Conservation (phyloP, 2,797 vertebrate genomes). For the Bufotes viridis region DNA sequence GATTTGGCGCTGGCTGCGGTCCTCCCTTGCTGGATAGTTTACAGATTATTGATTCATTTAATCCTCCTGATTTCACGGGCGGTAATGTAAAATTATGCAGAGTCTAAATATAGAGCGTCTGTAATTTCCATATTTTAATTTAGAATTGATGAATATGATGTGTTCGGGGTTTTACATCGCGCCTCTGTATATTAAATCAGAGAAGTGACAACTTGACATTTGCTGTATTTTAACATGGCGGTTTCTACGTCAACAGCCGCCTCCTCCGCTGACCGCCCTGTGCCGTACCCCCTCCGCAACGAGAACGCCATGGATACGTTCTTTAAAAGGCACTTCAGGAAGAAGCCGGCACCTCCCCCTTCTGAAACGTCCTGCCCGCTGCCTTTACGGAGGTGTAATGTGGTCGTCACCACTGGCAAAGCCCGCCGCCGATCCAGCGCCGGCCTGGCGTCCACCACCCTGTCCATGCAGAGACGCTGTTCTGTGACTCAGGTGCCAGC, state of each 20-base stretch:
- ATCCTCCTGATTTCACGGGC: not conserved
- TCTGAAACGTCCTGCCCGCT: conserved; percentile 1
- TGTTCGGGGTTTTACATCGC: not conserved
- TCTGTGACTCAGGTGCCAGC: conserved; percentile 75
- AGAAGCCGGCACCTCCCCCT: conserved; percentile 66
- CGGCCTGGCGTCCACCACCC: conserved; percentile 78
- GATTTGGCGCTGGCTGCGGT: not conserved
- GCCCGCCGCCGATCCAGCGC: conserved; percentile 83
- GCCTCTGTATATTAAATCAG: not conserved
- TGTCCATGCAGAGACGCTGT: conserved; percentile 76
- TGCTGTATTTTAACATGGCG: conserved; percentile 64
- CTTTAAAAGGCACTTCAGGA: conserved; percentile 83
- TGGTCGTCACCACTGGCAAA: conserved; percentile 81
- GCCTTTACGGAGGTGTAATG: conserved; percentile 63
- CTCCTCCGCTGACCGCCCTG: not conserved
- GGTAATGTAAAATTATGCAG: not conserved
- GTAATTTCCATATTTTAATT: conserved; percentile 3
- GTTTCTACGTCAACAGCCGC: conserved; percentile 78
- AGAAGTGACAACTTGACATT: not conserved
- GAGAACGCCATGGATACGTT: conserved; percentile 82
- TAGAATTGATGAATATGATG: not conserved
- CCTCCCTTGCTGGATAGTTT: conserved; percentile 30
- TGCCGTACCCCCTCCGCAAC: not conserved
- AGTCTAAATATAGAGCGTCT: not conserved
- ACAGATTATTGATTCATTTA: conserved; percentile 25